These are phyloP conservation scores for Euthynnus affinis DNA, from an alignment of 2,797 vertebrate species.

Conservation along the genomic window DNA sequence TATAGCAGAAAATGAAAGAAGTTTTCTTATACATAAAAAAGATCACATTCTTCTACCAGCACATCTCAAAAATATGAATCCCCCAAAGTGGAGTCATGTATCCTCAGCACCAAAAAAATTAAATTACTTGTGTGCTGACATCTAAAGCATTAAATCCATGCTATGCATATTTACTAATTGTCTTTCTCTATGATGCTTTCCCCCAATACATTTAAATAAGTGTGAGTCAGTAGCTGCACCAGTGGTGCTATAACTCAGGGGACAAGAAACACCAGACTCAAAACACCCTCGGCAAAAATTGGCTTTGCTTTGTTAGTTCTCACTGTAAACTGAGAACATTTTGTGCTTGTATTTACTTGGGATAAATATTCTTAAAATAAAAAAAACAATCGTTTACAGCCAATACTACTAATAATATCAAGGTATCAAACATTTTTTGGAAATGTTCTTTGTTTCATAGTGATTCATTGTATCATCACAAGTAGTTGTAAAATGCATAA, in stretches of 20 bases:
- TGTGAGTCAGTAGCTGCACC: constrained; percentile 5
- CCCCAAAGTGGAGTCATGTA: background rate
- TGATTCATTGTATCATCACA: too few relatives aligned
- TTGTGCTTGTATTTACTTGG: background rate
- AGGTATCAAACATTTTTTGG: too few relatives aligned
- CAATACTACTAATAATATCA: background rate
- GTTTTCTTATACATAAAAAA: background rate
- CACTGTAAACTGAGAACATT: background rate
- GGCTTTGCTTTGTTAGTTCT: background rate
- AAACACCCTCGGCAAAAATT: background rate
- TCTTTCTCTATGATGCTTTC: background rate
- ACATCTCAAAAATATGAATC: background rate
- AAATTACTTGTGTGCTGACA: background rate
- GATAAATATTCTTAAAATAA: background rate
- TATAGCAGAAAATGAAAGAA: too few relatives aligned
- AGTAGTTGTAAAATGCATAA: too few relatives aligned
- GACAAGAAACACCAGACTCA: background rate
- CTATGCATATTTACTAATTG: background rate
- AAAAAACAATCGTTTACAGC: background rate
- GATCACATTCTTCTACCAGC: background rate
- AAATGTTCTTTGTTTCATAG: too few relatives aligned
- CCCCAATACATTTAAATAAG: background rate
- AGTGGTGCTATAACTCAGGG: background rate
- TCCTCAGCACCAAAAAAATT: background rate
- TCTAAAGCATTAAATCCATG: constrained; percentile 3